Evolutionary conservation across 2,797 vertebrate species (phyloP).

Genomic region (Acanthornis magna): DNA sequence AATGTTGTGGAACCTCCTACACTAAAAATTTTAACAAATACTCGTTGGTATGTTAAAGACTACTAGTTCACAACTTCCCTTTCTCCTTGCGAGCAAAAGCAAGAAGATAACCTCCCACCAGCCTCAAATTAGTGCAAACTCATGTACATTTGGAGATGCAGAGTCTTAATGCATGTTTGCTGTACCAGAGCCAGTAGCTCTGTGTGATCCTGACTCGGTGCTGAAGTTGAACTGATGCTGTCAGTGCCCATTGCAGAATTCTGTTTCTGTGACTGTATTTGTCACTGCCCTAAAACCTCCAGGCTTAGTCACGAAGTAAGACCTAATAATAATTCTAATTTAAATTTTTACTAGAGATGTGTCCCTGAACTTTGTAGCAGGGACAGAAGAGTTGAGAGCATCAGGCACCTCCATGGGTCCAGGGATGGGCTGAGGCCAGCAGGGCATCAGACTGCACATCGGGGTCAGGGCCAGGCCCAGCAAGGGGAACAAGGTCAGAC

Average conservation of each 20-base stretch:
- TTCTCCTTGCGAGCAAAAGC: not conserved
- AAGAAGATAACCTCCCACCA: not conserved
- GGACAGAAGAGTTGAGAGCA: not conserved
- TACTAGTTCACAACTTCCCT: not conserved
- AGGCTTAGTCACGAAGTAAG: not conserved
- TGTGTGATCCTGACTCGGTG: not conserved
- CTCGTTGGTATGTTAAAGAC: not conserved
- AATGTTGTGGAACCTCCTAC: not conserved
- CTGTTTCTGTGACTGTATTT: not conserved
- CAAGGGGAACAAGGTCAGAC: not conserved
- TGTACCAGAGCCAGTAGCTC: not conserved
- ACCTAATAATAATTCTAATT: not conserved
- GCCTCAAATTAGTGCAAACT: not conserved
- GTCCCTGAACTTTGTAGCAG: not conserved
- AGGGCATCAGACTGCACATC: fast-evolving
- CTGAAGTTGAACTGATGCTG: not conserved
- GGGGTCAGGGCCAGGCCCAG: not conserved
- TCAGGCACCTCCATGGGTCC: fast-evolving
- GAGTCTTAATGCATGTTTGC: not conserved
- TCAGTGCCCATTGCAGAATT: not conserved
- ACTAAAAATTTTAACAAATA: not conserved
- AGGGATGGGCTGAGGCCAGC: not conserved
- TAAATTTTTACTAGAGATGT: not conserved
- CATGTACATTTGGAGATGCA: not conserved
- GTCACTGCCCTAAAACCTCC: not conserved